Base-by-base conservation (phyloP, 2,888 invertebrate genomes). In the Pyrrhosoma nymphula region DNA sequence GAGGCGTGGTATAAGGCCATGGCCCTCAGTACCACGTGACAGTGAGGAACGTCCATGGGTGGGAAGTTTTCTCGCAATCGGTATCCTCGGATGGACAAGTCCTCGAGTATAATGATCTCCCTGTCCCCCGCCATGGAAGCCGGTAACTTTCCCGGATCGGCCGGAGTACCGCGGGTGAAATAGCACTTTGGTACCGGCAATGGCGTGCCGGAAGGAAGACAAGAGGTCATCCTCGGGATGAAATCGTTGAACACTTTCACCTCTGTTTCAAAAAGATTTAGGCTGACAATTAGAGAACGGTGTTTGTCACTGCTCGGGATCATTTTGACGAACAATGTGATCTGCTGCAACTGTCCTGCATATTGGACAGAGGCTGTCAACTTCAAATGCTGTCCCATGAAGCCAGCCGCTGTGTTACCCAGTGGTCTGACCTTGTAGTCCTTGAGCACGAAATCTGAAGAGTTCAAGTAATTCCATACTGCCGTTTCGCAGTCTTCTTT, bases 61-160 rank as follows among this genome's bases (percentile, higher is more conserved):
- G 60, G 60, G 56, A 56, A 63, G 60, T 91, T 91, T 20, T 91
- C 63, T 14, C 56, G 20, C 4, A 60, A 26, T 23, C 91, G 56
- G 35, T 91, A 91, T 30, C 91, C 91, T 23, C 88, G 95, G 0
- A 95, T 95, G 30, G 95, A 93, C 60, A 60, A 20, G 26, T 91
- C 91, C 35, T 91, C 91, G 63, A 91, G 56, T 23, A 91, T 60
- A 18, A 91, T 60, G 35, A 91, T 23, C 39, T 91, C 60, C 35
- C 56, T n/a, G 0, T 91, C 63, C 8, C 35, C 91, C 12, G 91
- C 14, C 4, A 18, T 63, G 35, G 91, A 23, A 18, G 63, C 2
- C 16, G 90, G 56, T 0, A 26, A 6, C 0, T 55, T 18, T 6
- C 55, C 56, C 56, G 56, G 10, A 0, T 55, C 30, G 26, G 26